Evolutionary conservation across 2,888 invertebrate species (phyloP), one percentile per base, ranked within the genome.

Genomic region (Lampropteryx suffumata): DNA sequence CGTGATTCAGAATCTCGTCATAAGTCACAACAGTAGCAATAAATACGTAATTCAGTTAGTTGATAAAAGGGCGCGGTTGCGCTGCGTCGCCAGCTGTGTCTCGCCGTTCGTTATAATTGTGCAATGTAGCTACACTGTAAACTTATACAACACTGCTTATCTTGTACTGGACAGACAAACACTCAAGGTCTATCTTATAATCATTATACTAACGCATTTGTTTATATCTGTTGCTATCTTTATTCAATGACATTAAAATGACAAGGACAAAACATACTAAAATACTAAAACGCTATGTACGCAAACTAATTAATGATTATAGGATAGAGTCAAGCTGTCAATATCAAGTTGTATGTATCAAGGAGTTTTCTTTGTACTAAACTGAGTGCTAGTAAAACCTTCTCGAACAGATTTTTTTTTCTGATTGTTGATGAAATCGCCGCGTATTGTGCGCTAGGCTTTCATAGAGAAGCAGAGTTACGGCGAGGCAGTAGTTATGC

Each of bases 1-100:
- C 89, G 89, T 89, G 89, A 88, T 90, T 89, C 85, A 84, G 89
- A 89, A 89, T 90, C 90, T 89, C 88, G 89, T 89, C 86, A 85
- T 88, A 88, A 87, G 89, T 90, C 89, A 89, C 90, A 90, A 89
- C 83, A 85, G 88, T 88, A 90, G 89, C 85, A 86, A 87, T 88
- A 84, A 73, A 79, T 77, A 79, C 75, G 78, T 82, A 77, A 76
- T 79, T 69, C 84, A 81, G 83, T 78, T 81, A 80, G 79, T 79
- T 79, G 76, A 70, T 75, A 73, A 71, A 69, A 65, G 73, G 68
- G 67, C 59, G 73, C 70, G 69, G 63, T 66, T 61, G 67, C 66
- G 71, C 62, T 65, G 69, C 64, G 74, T 57, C 65, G 63, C 55
- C 59, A 62, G n/a, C n/a, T n/a, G 58, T 64, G 62, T 60, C 68